These are phyloP conservation scores for Micrasema longulum DNA, from an alignment of 1,140 invertebrate species.

Conservation along the genomic window DNA sequence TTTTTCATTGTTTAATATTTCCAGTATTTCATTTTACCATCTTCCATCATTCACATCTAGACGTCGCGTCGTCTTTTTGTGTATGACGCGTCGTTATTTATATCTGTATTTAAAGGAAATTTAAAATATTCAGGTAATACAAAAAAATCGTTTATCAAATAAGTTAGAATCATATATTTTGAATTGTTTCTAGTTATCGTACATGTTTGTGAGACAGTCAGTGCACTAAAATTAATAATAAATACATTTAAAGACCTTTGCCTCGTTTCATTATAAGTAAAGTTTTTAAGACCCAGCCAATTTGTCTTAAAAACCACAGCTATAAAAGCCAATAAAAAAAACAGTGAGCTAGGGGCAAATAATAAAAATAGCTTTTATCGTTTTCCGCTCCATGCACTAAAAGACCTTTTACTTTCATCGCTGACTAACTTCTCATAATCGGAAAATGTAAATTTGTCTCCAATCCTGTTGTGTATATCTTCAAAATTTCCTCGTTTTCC, in stretches of 20 bases:
- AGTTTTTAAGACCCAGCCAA: slow-evolving; percentile 50
- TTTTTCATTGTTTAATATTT: too few species aligned
- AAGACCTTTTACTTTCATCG: slow-evolving; percentile 12
- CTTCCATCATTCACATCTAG: too few species aligned
- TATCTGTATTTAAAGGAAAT: too few species aligned
- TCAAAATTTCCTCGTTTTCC: slow-evolving; percentile 34
- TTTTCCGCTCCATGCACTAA: slow-evolving; percentile 28
- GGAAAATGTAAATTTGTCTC: background rate
- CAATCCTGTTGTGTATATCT: background rate
- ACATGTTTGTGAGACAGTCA: too few species aligned
- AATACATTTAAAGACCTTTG: background rate
- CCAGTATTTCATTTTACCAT: too few species aligned
- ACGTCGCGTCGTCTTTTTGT: too few species aligned
- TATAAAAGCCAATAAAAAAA: background rate
- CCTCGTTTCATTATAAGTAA: background rate
- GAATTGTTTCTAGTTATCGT: too few species aligned
- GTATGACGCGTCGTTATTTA: too few species aligned
- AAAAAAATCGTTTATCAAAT: too few species aligned
- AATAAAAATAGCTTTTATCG: background rate
- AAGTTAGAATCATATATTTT: too few species aligned
- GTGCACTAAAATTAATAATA: too few species aligned
- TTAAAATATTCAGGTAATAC: too few species aligned
- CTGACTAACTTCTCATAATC: background rate
- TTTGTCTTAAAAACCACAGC: slow-evolving; percentile 38
- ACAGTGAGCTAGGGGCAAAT: background rate